Conservation (phyloP, 2,888 invertebrate species). For the Limnephilus rhombicus region DNA sequence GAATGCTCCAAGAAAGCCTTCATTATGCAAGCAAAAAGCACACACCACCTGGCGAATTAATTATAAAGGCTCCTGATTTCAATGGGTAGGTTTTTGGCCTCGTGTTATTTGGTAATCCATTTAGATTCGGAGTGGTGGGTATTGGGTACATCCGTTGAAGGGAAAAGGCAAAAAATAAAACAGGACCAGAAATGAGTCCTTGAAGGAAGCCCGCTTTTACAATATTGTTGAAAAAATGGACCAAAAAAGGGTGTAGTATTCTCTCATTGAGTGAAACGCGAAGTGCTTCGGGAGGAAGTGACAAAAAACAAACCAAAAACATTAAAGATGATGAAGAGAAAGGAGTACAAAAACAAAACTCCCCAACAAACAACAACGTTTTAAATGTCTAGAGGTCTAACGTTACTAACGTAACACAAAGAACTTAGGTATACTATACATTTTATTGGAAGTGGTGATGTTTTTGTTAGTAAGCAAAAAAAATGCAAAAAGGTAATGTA, state of each 20-base stretch:
- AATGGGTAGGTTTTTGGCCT: not conserved
- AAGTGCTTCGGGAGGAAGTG: not conserved
- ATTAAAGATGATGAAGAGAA: not conserved
- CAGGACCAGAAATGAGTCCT: not conserved
- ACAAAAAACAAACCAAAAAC: not conserved
- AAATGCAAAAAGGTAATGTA: not conserved
- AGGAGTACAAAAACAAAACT: not conserved
- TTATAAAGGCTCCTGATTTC: not conserved
- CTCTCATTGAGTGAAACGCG: not conserved
- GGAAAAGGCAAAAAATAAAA: not conserved
- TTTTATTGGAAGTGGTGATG: not conserved
- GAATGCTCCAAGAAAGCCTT: not conserved
- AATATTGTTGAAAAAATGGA: constrained; percentile 16
- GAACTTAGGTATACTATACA: not conserved
- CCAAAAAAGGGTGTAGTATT: not conserved
- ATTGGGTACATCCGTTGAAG: constrained; percentile 14
- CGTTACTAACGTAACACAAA: not conserved
- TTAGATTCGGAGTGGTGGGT: not conserved
- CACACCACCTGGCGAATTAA: not conserved
- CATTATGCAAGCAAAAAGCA: not conserved
- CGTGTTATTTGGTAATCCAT: not conserved
- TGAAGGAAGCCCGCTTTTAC: not conserved
- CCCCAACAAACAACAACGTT: not conserved
- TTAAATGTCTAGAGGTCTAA: not conserved
- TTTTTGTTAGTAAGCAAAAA: not conserved